Base-by-base conservation (phyloP, 2,113 vertebrate genomes). In the Chlamydotis undulata region DNA sequence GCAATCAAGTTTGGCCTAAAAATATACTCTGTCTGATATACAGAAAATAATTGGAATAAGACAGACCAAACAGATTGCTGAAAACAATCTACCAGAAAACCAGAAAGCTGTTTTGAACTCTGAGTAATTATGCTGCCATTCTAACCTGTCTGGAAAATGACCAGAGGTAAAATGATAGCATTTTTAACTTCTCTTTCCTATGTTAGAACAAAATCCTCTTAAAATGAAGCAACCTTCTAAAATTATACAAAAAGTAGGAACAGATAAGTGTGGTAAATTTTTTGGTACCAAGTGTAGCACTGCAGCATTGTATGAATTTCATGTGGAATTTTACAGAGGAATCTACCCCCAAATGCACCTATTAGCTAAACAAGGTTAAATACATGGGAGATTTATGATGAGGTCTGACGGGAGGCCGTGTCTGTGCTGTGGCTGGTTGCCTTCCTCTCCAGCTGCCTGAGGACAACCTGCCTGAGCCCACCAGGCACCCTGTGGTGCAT, bases 1-100 rank as follows among this genome's bases (percentile, higher is more conserved):
- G 68, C 19, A 92, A 77, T 71, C 73, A 88, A 64, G 35, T 65
- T 43, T 92, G 73, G 35, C 61, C 90, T 93, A 83, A 90, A 95
- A 91, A 78, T 29, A 73, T 7, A 60, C 19, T 63, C 28, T 74
- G 18, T 55, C 60, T 77, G 55, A 80, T 91, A 88, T 31, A 61
- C 31, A 73, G 50, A 91, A 95, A 90, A 77, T 53, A 89, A 78
- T 52, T 59, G 24, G 60, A 92, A 56, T 52, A 85, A 63, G 22
- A 71, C 60, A 78, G n/a, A 88, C 39, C 60, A 83, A 88, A 71
- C 39, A 74, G 37, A 74, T 55, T 45, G n/a, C 69, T 3, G 15
- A 87, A 94, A n/a, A 95, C 24, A 80, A 53, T 21, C 67, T 81
- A n/a, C 21, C 8, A 43, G 19, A 73, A 70, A 52, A 43, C 0